Evolutionary conservation across 1,140 invertebrate genomes (phyloP).

Genomic region (Aphaenogaster floridana): DNA sequence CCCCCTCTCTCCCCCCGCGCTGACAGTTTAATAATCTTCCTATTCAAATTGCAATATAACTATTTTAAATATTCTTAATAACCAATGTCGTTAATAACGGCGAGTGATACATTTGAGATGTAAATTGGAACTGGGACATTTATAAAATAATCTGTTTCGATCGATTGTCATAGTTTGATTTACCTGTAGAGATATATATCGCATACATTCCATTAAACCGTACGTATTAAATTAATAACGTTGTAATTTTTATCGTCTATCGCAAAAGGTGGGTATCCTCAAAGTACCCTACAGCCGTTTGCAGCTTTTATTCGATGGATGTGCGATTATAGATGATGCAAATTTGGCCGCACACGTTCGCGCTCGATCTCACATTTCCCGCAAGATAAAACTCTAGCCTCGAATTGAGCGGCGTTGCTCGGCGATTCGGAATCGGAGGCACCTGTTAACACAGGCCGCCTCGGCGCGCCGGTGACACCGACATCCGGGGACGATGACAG

Average conservation of each 20-base stretch:
- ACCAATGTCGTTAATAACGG: too few relatives aligned
- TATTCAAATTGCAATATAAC: neutral
- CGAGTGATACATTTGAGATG: neutral
- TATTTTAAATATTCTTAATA: neutral
- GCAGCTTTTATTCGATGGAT: neutral
- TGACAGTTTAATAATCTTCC: neutral
- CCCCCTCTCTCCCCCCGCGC: neutral
- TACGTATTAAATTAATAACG: neutral
- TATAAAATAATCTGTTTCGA: neutral
- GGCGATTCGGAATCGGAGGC: slow-evolving; percentile 69
- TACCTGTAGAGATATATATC: neutral
- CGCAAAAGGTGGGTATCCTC: neutral
- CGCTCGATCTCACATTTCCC: neutral
- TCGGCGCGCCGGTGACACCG: slow-evolving; percentile 55
- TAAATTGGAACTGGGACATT: neutral
- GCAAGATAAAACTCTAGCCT: slow-evolving; percentile 45
- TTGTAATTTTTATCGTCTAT: neutral
- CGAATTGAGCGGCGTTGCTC: slow-evolving; percentile 35
- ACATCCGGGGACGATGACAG: slow-evolving; percentile 69
- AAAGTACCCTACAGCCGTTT: neutral
- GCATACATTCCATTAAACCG: neutral
- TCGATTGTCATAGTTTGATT: neutral
- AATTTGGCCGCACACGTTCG: neutral
- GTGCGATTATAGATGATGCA: too few relatives aligned
- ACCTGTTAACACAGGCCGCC: slow-evolving; percentile 72